phyloP scores from a whole-genome alignment of 2,113 vertebrate species.

The Polypterus bichir region DNA sequence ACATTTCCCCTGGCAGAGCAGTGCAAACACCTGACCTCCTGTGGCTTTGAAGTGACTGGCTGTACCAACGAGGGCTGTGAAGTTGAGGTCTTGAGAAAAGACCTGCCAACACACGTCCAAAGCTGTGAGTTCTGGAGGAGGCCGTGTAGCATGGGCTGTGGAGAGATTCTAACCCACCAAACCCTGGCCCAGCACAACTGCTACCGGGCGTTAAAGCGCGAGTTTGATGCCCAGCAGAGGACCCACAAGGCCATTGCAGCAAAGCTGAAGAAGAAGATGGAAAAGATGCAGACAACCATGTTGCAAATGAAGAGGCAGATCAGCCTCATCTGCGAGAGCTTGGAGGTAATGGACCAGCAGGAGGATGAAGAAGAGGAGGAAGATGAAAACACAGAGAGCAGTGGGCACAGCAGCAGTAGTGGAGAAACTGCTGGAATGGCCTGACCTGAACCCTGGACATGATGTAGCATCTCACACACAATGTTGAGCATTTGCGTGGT shows the following conservation, averaged over 20 bases:
- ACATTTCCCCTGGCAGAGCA: slow-evolving; percentile 51
- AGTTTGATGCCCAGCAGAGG: slow-evolving; percentile 38
- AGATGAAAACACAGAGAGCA: slow-evolving; percentile 18
- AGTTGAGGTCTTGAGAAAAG: slow-evolving; percentile 41
- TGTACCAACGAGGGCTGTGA: slow-evolving; percentile 61
- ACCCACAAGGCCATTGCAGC: slow-evolving; percentile 38
- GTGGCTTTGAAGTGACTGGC: slow-evolving; percentile 43
- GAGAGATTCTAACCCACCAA: slow-evolving; percentile 37
- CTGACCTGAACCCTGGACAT: too few relatives aligned
- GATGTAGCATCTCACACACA: too few relatives aligned
- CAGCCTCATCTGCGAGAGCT: slow-evolving; percentile 45
- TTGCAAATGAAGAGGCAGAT: slow-evolving; percentile 49
- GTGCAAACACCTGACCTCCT: slow-evolving; percentile 51
- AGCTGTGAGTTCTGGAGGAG: slow-evolving; percentile 47
- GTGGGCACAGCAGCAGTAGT: slow-evolving; percentile 20
- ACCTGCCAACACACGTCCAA: slow-evolving; percentile 44
- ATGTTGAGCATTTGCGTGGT: too few relatives aligned
- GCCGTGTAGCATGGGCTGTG: slow-evolving; percentile 56
- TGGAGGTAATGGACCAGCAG: slow-evolving; percentile 44
- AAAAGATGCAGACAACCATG: slow-evolving; percentile 50
- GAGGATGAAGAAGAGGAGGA: slow-evolving; percentile 27
- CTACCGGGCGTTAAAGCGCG: slow-evolving; percentile 49
- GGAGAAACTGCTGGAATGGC: not conserved
- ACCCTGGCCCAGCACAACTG: slow-evolving; percentile 53
- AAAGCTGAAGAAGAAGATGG: slow-evolving; percentile 46